Evolutionary conservation across 2,797 vertebrate species (phyloP).

Genomic region (Tokudaia tokunoshimensis): DNA sequence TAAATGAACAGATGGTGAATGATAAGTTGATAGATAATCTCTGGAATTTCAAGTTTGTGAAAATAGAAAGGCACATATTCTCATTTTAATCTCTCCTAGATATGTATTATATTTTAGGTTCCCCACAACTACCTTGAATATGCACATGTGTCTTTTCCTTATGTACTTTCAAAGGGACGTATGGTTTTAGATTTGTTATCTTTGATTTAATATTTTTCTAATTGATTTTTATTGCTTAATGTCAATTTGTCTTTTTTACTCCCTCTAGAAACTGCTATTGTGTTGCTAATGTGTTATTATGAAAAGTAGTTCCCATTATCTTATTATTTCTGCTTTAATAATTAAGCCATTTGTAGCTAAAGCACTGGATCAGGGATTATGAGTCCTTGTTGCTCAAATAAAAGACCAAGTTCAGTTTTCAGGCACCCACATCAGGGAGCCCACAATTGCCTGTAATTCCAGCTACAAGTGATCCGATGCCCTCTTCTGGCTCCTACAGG

Average conservation of each 20-base stretch:
- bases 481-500: background rate
- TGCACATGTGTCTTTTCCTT: background rate
- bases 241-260: background rate
- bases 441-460: background rate
- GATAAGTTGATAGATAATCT: background rate
- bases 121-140: background rate
- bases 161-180: background rate
- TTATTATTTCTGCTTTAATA: background rate
- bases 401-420: background rate
- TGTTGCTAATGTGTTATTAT: background rate
- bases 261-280: background rate
- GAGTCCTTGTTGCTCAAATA: background rate
- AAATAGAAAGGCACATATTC: background rate
- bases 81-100: background rate
- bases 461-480: background rate
- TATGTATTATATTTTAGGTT: too few species aligned
- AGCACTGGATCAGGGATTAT: background rate
- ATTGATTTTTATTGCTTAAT: background rate
- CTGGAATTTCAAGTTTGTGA: background rate
- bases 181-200: background rate
- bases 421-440: background rate
- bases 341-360: background rate
- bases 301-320: background rate
- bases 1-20: background rate
- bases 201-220: background rate